These are phyloP conservation scores for Caenorhabditis briggsae DNA, from an alignment of 1,140 invertebrate species.

Conservation along the genomic window DNA sequence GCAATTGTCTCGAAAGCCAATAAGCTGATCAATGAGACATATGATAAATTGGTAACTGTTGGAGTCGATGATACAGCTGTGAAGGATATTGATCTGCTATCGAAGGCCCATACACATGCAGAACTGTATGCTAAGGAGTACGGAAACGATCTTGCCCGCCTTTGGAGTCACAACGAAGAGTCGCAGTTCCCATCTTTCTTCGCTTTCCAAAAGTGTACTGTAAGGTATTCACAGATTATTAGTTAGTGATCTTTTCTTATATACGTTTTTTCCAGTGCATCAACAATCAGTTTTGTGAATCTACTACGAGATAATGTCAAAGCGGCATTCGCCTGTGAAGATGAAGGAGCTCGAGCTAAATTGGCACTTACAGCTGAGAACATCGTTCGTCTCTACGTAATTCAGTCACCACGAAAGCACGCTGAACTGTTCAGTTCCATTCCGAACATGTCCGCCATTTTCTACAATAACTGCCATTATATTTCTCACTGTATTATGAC, in stretches of 20 bases:
- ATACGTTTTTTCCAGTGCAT: not conserved
- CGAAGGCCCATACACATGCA: slow-evolving; percentile 11
- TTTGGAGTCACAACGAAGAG: slow-evolving; percentile 40
- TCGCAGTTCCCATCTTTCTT: slow-evolving; percentile 33
- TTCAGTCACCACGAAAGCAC: slow-evolving; percentile 28
- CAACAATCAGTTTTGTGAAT: slow-evolving; percentile 26
- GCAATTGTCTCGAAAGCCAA: slow-evolving; percentile 37
- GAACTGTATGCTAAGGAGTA: slow-evolving; percentile 31
- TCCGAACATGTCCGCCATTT: slow-evolving; percentile 36
- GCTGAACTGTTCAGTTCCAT: slow-evolving; percentile 40
- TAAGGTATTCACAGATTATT: not conserved
- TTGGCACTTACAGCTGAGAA: slow-evolving; percentile 19
- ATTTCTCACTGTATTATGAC: slow-evolving; percentile 33
- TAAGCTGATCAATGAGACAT: slow-evolving; percentile 46
- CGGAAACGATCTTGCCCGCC: slow-evolving; percentile 7
- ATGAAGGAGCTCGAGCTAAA: slow-evolving; percentile 19
- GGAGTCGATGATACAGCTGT: slow-evolving; percentile 22
- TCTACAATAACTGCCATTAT: slow-evolving; percentile 49
- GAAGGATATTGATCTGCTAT: slow-evolving; percentile 22
- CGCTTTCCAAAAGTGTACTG: slow-evolving; percentile 29
- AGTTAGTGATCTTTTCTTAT: too few species aligned
- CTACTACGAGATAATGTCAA: slow-evolving; percentile 23
- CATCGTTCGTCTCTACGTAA: slow-evolving; percentile 32
- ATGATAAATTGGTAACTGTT: slow-evolving; percentile 36
- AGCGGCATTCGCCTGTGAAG: slow-evolving; percentile 19